phyloP scores from a whole-genome alignment of 2,113 vertebrate genomes.

The Sapajus apella region DNA sequence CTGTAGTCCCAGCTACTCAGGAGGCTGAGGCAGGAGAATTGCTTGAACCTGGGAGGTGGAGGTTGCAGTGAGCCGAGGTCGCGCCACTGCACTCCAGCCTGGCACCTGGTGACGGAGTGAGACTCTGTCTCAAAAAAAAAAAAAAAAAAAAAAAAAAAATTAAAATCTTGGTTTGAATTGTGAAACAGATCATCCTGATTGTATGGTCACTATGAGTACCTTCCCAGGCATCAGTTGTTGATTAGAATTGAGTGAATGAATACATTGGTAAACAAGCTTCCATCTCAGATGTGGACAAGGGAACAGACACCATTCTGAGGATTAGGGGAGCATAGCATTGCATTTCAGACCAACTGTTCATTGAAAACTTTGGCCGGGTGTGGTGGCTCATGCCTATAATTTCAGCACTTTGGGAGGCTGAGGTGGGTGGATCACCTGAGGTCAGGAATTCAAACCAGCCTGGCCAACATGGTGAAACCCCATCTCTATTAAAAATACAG shows the following conservation, averaged over 20 bases:
- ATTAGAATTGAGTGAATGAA: background rate
- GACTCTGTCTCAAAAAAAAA: no score
- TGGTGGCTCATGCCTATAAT: background rate
- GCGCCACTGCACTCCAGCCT: no score
- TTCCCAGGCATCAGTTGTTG: background rate
- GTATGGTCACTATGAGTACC: background rate
- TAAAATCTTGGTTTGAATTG: background rate
- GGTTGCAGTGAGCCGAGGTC: no score
- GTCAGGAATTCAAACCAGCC: background rate
- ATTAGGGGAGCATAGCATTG: background rate
- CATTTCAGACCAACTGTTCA: background rate
- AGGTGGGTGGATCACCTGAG: background rate
- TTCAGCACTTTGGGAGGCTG: background rate
- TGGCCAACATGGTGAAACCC: background rate
- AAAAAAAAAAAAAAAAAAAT: background rate
- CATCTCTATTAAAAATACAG: background rate
- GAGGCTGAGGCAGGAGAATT: no score
- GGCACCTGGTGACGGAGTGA: no score
- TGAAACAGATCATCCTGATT: background rate
- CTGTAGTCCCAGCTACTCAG: no score
- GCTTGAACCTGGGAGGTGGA: no score
- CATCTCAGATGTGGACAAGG: background rate
- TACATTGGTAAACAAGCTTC: background rate
- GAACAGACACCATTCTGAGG: background rate
- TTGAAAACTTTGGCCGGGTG: background rate